A percentile compares a stretch with the other conserved stretches of the same genome.
phyloP scores from a whole-genome alignment of 2,113 vertebrate species.

The Sylvilagus bachmani region DNA sequence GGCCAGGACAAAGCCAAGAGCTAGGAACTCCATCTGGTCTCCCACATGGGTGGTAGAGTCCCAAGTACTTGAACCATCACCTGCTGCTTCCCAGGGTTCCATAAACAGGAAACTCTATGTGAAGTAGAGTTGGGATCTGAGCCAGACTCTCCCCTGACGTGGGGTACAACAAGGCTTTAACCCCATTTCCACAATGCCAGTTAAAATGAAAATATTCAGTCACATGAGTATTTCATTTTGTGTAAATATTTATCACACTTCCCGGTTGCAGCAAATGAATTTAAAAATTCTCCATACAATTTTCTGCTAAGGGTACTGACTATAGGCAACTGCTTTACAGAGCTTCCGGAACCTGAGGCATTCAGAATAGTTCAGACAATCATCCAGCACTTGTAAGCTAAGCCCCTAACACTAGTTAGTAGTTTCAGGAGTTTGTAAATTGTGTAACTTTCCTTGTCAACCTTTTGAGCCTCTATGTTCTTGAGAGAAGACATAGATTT shows the following conservation, averaged over 20 bases:
- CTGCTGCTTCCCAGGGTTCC: no score
- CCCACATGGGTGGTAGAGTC: no score
- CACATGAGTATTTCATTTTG: not conserved
- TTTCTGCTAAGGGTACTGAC: slow-evolving; percentile 4
- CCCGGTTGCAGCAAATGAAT: not conserved
- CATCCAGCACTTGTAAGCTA: not conserved
- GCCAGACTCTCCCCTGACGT: no score
- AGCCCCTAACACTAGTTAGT: not conserved
- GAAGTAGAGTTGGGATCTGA: no score
- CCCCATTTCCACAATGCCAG: no score
- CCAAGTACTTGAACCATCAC: no score
- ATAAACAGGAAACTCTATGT: no score
- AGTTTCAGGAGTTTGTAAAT: not conserved
- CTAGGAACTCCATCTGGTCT: no score
- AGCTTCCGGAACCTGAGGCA: slow-evolving; percentile 45
- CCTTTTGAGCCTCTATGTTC: not conserved
- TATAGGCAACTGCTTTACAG: not conserved
- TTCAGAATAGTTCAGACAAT: slow-evolving; percentile 13
- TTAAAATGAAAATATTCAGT: slow-evolving; percentile 54
- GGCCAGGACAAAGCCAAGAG: no score
- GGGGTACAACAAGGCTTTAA: no score
- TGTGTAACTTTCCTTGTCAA: not conserved
- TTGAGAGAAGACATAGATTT: not conserved
- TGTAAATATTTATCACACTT: slow-evolving; percentile 33
- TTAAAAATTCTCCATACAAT: not conserved